Percentiles rank a stretch among this genome's conserved stretches.
Conservation (phyloP, 2,113 vertebrate species). For the Saimiri boliviensis region DNA sequence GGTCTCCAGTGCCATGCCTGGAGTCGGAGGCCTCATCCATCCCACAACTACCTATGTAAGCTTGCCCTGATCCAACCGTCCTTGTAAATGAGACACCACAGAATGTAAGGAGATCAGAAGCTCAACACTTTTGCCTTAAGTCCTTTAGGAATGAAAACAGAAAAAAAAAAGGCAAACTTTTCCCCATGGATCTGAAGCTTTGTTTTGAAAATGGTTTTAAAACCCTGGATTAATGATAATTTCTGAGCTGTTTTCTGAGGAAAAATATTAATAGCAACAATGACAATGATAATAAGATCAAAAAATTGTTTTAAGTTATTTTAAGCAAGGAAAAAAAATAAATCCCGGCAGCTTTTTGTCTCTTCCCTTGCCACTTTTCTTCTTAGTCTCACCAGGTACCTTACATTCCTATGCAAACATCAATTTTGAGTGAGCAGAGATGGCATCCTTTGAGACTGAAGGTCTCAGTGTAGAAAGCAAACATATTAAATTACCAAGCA, state of each 20-base stretch:
- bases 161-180: background rate
- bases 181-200: background rate
- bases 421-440: background rate
- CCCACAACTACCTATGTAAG: background rate
- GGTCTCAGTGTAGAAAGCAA: background rate
- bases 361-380: background rate
- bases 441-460: background rate
- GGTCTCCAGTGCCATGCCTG: background rate
- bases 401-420: slow-evolving; percentile 10
- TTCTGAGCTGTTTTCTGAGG: slow-evolving; percentile 14
- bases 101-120: background rate
- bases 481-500: background rate
- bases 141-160: background rate
- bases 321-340: slow-evolving; percentile 16
- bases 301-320: slow-evolving; percentile 41
- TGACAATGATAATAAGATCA: background rate
- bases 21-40: background rate
- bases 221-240: background rate
- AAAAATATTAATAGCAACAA: slow-evolving; percentile 6
- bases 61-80: background rate
- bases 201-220: background rate
- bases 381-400: background rate
- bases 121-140: background rate
- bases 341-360: background rate
- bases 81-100: background rate